Percentiles rank a stretch among this genome's conserved stretches.
Conservation (phyloP, 2,888 invertebrate species). For the Petrophora chlorosata region DNA sequence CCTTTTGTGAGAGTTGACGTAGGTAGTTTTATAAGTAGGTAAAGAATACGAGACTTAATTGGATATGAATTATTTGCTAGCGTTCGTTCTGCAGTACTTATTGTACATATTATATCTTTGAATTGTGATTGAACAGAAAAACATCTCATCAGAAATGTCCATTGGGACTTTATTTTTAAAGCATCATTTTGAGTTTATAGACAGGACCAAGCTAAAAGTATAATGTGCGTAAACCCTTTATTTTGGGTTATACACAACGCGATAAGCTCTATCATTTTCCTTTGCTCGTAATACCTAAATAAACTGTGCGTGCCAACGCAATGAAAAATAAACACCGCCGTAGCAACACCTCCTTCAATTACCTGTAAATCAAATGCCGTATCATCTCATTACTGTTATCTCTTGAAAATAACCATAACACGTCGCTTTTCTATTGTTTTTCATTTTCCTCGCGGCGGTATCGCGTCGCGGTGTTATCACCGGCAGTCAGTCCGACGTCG, state of each 20-base stretch:
- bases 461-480: constrained; percentile 69
- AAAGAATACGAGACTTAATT: constrained; percentile 2
- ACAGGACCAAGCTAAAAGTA: too few relatives aligned
- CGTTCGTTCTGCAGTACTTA: too few relatives aligned
- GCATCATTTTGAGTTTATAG: too few relatives aligned
- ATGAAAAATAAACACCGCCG: constrained; percentile 27
- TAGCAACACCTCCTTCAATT: constrained; percentile 30
- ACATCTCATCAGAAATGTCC: too few relatives aligned
- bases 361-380: constrained; percentile 38
- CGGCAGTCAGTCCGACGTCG: constrained; percentile 64
- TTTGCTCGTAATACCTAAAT: constrained; percentile 2
- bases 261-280: constrained; percentile 9
- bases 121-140: background rate
- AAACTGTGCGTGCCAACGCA: constrained; percentile 12
- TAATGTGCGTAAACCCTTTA: too few relatives aligned
- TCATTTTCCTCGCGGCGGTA: constrained; percentile 64
- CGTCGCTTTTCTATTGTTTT: constrained; percentile 73
- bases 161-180: too few relatives aligned
- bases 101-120: too few relatives aligned
- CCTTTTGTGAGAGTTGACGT: constrained; percentile 7
- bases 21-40: background rate
- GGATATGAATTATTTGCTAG: background rate
- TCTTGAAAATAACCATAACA: constrained; percentile 52
- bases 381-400: constrained; percentile 54
- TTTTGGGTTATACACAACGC: background rate